Evolutionary conservation across 2,113 vertebrate genomes (phyloP), one percentile per base, ranked within the genome.

Genomic region (Myiozetetes cayanensis): DNA sequence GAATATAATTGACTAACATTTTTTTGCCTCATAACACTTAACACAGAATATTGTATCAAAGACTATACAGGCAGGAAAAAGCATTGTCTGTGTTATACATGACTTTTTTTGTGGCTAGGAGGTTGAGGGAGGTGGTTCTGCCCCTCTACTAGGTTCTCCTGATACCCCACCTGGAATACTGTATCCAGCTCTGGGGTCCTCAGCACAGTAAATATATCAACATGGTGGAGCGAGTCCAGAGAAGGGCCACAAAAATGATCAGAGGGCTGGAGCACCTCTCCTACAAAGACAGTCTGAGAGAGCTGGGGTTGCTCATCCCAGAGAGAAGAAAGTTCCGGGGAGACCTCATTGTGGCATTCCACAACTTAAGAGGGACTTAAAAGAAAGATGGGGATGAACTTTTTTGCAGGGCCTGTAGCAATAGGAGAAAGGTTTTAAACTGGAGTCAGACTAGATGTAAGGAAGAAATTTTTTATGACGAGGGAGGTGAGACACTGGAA

Each of bases 91-190:
- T 24, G 17, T 53, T 27, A 67, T 53, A 61, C 1, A 41, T 3
- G 11, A 53, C n/a, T 35, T 74, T 35, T 35, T 67, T 80, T 73
- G 25, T 47, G 17, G 39, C 17, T n/a, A 61, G 30, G 12, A 33
- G n/a, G 50, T 43, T 3, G 10, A 74, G 3, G 21, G 39, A 61
- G 12, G 8, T 20, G 25, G 67, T 61, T 80, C 46, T 79, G 33
- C 9, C 17, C 12, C 61, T 74, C 11, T 41, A 16, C n/a, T 67
- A 30, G 0, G 0, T 49, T 49, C 18, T 58, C 16, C 9, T 37
- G 35, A 58, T 22, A 44, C 2, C 2, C 14, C 27, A 37, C 9
- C 11, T 23, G 35, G 14, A 58, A 14, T 5, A 7, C 31, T 50
- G 35, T 37, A 37, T 73, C 22, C 21, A 80, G 3, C 41, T 80